Evolutionary conservation across 2,888 invertebrate species (phyloP).

Genomic region (Ptychoptera albimana): DNA sequence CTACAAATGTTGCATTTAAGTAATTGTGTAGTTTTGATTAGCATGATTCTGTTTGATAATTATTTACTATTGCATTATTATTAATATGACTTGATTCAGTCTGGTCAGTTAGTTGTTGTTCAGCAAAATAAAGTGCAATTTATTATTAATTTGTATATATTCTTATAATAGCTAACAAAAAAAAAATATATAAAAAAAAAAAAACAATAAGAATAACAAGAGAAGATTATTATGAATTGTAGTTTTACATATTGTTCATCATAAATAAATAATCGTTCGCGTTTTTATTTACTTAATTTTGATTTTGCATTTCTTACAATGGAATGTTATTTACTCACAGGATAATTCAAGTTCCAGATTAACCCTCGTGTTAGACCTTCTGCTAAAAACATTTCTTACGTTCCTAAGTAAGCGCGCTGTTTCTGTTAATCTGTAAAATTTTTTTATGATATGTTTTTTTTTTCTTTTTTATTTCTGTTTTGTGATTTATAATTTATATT

Average conservation of each 20-base stretch:
- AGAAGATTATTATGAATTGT: neutral
- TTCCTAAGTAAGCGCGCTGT: conserved; percentile 90
- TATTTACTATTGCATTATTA: no score
- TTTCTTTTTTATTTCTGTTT: conserved; percentile 3
- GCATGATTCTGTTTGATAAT: no score
- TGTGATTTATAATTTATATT: conserved; percentile 1
- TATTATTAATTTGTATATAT: no score
- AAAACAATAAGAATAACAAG: neutral
- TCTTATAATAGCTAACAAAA: neutral
- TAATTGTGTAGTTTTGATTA: no score
- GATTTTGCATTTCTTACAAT: conserved; percentile 1
- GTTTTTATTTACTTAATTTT: neutral
- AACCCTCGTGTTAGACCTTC: conserved; percentile 61
- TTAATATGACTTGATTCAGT: no score
- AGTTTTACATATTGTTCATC: neutral
- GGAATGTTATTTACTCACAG: conserved; percentile 53
- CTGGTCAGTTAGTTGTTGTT: no score
- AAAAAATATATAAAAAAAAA: neutral
- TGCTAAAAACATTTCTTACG: conserved; percentile 81
- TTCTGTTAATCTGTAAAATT: conserved; percentile 87
- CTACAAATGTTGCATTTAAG: no score
- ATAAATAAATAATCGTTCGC: neutral
- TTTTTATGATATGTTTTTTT: conserved; percentile 10
- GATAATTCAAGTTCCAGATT: conserved; percentile 80
- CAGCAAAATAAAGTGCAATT: no score